Evolutionary conservation across 1,140 invertebrate genomes (phyloP), one percentile per base, ranked within the genome.

Genomic region (Papilio helenus): DNA sequence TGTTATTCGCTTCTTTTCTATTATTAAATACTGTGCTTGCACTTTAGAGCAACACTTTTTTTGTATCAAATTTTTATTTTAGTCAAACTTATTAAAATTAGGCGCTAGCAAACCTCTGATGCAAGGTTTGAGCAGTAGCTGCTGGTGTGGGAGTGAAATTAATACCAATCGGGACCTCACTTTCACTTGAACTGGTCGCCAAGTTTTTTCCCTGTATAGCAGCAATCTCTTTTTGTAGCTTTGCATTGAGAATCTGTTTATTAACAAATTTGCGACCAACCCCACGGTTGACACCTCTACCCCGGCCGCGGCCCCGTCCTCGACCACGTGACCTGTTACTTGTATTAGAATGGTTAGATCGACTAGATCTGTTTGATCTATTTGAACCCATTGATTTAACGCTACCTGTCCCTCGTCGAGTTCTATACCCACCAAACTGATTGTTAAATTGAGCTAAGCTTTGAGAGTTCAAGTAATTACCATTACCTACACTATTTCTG

Each of bases 171-270:
- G 90, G 90, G n/a, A 85, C 42, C 39, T 92, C 92, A 58, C 34
- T 74, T 26, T 76, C 46, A 51, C 51, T 76, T 68, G 61, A 84
- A 76, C 23, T 79, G 85, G 29, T 68, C 79, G 9, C 87, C 86
- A 85, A 89, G 76, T 79, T 85, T 86, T 93, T 94, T 61, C 93
- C 91, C 68, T 94, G 93, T 74, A 94, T 89, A 77, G 87, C 89
- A 80, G 93, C 93, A 80, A 94, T 94, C 86, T 93, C 91, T 81
- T 90, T 87, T 80, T 94, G 93, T 29, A 94, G 81, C 83, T 88
- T 90, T n/a, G 88, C 85, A 86, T 94, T 92, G 4, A 94, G 81
- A 39, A 91, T 79, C 85, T 91, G 90, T 79, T 94, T 93, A 80
- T 91, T 93, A 12, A 89, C 81, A 90, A 94, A 94, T 10, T 93